Conservation (phyloP, 2,888 invertebrate genomes). For the Argyresthia albistria region DNA sequence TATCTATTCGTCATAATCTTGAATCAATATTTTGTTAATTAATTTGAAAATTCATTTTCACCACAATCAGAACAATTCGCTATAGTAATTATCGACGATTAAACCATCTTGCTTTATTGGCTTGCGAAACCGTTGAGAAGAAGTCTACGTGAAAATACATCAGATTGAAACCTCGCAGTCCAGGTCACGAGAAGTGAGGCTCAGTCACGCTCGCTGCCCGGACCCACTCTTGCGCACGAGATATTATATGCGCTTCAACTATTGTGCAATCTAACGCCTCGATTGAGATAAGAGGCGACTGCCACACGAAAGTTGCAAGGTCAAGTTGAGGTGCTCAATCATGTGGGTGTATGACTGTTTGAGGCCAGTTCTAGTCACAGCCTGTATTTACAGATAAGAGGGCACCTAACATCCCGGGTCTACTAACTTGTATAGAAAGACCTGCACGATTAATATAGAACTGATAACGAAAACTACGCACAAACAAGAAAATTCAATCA, state of each 20-base stretch:
- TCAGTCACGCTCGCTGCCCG: slow-evolving; percentile 31
- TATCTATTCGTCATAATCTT: too few relatives aligned
- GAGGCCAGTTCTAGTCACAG: too few relatives aligned
- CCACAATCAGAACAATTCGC: too few relatives aligned
- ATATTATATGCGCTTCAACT: slow-evolving; percentile 15
- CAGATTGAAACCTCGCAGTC: slow-evolving; percentile 26
- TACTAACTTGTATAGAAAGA: too few relatives aligned
- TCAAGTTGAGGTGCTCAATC: slow-evolving; percentile 12
- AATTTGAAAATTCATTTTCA: too few relatives aligned
- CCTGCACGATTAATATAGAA: too few relatives aligned
- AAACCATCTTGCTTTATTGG: slow-evolving; percentile 2
- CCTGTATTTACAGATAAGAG: too few relatives aligned
- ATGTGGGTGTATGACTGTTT: too few relatives aligned
- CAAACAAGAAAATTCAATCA: too few relatives aligned
- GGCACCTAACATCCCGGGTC: too few relatives aligned
- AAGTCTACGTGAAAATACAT: neutral
- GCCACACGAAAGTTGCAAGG: slow-evolving; percentile 27
- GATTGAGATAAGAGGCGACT: slow-evolving; percentile 15
- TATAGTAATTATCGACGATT: neutral
- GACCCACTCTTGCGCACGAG: slow-evolving; percentile 31
- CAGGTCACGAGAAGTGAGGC: slow-evolving; percentile 48
- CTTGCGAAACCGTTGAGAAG: slow-evolving; percentile 6
- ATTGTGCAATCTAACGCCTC: slow-evolving; percentile 31
- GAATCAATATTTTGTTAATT: too few relatives aligned
- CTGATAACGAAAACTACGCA: too few relatives aligned